Evolutionary conservation across 2,888 invertebrate genomes (phyloP).

Genomic region (Amphipyra tragopoginis): DNA sequence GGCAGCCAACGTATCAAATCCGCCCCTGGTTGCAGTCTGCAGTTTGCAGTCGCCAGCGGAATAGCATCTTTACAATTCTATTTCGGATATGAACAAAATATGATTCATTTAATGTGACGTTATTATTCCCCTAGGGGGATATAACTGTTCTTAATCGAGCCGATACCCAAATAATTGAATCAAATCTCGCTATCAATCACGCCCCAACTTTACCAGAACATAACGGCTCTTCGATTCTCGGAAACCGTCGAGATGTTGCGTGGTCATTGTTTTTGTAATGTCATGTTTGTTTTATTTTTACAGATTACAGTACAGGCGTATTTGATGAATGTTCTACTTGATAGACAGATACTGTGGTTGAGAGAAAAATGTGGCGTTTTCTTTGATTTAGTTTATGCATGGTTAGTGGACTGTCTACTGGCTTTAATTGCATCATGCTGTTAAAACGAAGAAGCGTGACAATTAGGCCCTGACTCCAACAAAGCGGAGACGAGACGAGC

Average conservation of each 20-base stretch:
- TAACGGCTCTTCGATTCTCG: constrained; percentile 60
- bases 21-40: no score
- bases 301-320: constrained; percentile 44
- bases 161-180: not conserved
- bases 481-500: no score
- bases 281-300: constrained; percentile 65
- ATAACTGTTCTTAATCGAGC: no score
- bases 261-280: constrained; percentile 68
- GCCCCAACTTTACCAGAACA: constrained; percentile 49
- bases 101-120: no score
- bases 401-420: not conserved
- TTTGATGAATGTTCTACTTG: constrained; percentile 45
- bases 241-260: constrained; percentile 57
- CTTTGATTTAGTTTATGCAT: constrained; percentile 17
- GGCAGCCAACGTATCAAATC: no score
- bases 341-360: constrained; percentile 14
- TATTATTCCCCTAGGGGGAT: no score
- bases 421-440: not conserved
- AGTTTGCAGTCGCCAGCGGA: no score
- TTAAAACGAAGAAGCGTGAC: not conserved
- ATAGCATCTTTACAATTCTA: no score
- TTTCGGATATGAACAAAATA: no score
- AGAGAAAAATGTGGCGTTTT: constrained; percentile 1
- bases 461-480: no score
- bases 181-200: constrained; percentile 22